Percentiles rank a stretch among this genome's conserved stretches.
Conservation (phyloP, 2,113 vertebrate genomes). For the Gopherus flavomarginatus region DNA sequence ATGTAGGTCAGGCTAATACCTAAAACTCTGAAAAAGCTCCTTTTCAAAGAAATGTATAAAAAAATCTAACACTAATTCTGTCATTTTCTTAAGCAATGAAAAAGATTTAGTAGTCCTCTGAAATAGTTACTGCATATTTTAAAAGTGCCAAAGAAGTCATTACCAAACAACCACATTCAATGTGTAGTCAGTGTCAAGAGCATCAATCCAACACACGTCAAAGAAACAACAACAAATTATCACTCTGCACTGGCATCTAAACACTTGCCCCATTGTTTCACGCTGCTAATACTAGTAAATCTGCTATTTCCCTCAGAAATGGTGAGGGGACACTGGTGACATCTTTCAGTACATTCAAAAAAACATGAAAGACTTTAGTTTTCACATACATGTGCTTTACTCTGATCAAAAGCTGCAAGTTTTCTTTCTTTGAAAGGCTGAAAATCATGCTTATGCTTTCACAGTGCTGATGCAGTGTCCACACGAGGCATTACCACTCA, state of each 20-base stretch:
- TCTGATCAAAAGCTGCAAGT: not conserved
- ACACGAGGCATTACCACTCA: not conserved
- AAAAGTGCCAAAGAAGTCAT: not conserved
- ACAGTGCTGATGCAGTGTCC: not conserved
- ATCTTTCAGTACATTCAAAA: not conserved
- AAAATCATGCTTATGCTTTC: not conserved
- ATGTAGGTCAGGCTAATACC: not conserved
- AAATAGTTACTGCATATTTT: not conserved
- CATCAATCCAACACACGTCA: not conserved
- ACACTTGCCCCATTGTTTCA: not conserved
- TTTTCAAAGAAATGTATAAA: not conserved
- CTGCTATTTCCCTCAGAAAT: not conserved
- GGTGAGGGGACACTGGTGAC: too few species aligned
- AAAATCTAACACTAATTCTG: not conserved
- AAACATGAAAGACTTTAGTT: not conserved
- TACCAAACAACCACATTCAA: not conserved
- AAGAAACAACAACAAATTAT: not conserved
- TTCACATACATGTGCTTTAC: not conserved
- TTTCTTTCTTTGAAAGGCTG: not conserved
- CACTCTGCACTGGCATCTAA: not conserved
- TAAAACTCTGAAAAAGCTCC: not conserved
- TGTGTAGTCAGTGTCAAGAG: not conserved
- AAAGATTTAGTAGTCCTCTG: not conserved
- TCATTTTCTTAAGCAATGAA: not conserved
- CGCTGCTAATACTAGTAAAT: not conserved